A percentile compares a stretch with the other conserved stretches of the same genome.
Evolutionary conservation across 2,888 invertebrate species (phyloP).

Genomic region (Agrotis exclamationis): DNA sequence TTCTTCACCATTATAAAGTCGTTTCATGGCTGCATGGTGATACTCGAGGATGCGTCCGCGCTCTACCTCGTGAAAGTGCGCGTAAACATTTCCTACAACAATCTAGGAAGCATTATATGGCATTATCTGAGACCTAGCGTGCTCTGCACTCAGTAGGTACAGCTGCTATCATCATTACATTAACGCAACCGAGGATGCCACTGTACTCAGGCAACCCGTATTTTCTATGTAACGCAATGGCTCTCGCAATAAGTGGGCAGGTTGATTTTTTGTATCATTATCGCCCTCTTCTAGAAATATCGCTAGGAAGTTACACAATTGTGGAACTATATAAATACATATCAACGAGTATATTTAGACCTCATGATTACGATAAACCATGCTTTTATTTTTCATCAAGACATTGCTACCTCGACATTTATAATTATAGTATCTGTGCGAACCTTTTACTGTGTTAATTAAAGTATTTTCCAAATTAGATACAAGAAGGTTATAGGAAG

Average conservation of each 20-base stretch:
- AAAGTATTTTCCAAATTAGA: too few species aligned
- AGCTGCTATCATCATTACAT: conserved; percentile 76
- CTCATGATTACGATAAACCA: not conserved
- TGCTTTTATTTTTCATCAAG: not conserved
- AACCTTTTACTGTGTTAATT: too few species aligned
- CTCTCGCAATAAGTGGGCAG: conserved; percentile 49
- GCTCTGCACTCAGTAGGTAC: conserved; percentile 51
- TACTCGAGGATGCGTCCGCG: conserved; percentile 63
- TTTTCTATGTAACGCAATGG: conserved; percentile 60
- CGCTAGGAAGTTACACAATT: conserved; percentile 33
- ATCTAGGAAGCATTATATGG: conserved; percentile 74
- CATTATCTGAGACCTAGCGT: conserved; percentile 75
- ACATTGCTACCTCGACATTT: not conserved
- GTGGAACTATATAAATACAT: not conserved
- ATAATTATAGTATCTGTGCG: too few species aligned
- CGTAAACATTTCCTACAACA: conserved; percentile 76
- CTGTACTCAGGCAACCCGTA: conserved; percentile 64
- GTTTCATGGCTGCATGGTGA: conserved; percentile 49
- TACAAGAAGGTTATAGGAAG: not conserved
- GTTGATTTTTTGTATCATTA: conserved; percentile 49
- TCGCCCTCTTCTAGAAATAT: conserved; percentile 32
- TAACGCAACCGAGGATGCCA: conserved; percentile 75
- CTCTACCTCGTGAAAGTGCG: conserved; percentile 75
- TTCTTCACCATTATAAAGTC: conserved; percentile 46
- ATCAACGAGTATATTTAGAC: not conserved